A percentile compares a stretch with the other conserved stretches of the same genome.
Conservation (phyloP, 2,888 invertebrate species). For the Diadromus collaris region DNA sequence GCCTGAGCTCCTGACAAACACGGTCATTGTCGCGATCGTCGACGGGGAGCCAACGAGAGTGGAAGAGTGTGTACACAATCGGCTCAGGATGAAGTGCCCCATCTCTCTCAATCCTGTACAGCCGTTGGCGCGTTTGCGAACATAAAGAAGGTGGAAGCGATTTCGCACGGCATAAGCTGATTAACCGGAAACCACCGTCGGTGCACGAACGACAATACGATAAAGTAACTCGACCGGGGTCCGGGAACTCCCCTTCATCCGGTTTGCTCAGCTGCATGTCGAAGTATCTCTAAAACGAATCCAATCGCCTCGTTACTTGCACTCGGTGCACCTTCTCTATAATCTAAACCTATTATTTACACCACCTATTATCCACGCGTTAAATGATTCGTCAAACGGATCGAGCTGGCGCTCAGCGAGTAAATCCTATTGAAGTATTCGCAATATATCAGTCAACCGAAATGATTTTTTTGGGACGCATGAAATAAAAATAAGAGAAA, state of each 20-base stretch:
- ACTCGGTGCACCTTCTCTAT: slow-evolving; percentile 5
- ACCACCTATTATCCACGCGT: background rate
- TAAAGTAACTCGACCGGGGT: slow-evolving; percentile 34
- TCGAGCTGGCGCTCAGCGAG: background rate
- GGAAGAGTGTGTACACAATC: slow-evolving; percentile 57
- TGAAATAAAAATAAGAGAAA: slow-evolving; percentile 19
- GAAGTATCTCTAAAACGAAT: slow-evolving; percentile 21
- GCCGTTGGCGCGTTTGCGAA: slow-evolving; percentile 8
- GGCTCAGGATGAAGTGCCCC: slow-evolving; percentile 58
- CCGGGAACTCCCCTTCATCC: slow-evolving; percentile 37
- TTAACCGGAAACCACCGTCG: slow-evolving; percentile 70
- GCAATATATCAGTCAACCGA: slow-evolving; percentile 14
- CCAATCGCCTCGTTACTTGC: slow-evolving; percentile 39
- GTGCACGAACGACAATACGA: slow-evolving; percentile 58
- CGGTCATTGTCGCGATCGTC: slow-evolving; percentile 63
- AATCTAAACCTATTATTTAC: background rate
- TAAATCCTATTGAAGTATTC: background rate
- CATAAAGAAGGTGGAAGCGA: slow-evolving; percentile 61
- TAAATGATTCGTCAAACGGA: slow-evolving; percentile 17
- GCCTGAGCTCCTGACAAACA: slow-evolving; percentile 66
- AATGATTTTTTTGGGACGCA: background rate
- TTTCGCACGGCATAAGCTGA: slow-evolving; percentile 71
- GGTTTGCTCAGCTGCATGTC: slow-evolving; percentile 66
- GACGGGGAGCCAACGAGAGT: slow-evolving; percentile 47
- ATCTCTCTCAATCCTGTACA: slow-evolving; percentile 2